A percentile compares a stretch with the other conserved stretches of the same genome.
Evolutionary conservation across 1,140 invertebrate genomes (phyloP).

Genomic region (Tetramorium simillimum): DNA sequence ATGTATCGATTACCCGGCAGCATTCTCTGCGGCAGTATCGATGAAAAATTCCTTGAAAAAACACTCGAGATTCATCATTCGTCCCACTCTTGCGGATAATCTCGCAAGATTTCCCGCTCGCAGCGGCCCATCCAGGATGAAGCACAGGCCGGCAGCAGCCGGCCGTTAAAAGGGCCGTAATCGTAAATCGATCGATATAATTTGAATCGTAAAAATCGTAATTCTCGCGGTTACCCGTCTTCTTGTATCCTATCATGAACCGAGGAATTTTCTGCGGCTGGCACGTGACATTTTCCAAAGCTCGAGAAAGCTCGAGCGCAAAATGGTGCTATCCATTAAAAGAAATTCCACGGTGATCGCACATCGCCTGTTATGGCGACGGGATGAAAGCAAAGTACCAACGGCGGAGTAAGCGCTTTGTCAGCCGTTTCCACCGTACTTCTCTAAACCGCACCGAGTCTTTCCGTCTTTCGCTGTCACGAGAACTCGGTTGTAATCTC

Average conservation of each 20-base stretch:
- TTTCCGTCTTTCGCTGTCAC: background rate
- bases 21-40: slow-evolving; percentile 16
- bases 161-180: slow-evolving; percentile 26
- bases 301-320: background rate
- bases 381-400: slow-evolving; percentile 40
- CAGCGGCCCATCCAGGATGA: slow-evolving; percentile 16
- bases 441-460: slow-evolving; percentile 14
- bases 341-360: slow-evolving; percentile 45
- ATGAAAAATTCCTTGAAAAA: slow-evolving; percentile 30
- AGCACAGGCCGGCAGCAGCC: background rate
- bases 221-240: slow-evolving; percentile 1
- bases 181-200: slow-evolving; percentile 36
- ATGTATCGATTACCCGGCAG: slow-evolving; percentile 10
- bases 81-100: background rate
- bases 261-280: slow-evolving; percentile 9
- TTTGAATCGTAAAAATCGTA: slow-evolving; percentile 37
- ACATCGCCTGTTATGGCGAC: slow-evolving; percentile 37
- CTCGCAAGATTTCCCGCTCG: slow-evolving; percentile 7
- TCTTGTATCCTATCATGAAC: background rate
- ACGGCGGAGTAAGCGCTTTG: slow-evolving; percentile 52
- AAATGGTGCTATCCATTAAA: slow-evolving; percentile 25
- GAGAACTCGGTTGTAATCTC: slow-evolving; percentile 28
- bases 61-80: slow-evolving; percentile 4
- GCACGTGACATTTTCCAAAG: slow-evolving; percentile 39
- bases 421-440: slow-evolving; percentile 41